A percentile compares a stretch with the other conserved stretches of the same genome.
Conservation (phyloP, 2,888 invertebrate species). For the Morpho deidamia region DNA sequence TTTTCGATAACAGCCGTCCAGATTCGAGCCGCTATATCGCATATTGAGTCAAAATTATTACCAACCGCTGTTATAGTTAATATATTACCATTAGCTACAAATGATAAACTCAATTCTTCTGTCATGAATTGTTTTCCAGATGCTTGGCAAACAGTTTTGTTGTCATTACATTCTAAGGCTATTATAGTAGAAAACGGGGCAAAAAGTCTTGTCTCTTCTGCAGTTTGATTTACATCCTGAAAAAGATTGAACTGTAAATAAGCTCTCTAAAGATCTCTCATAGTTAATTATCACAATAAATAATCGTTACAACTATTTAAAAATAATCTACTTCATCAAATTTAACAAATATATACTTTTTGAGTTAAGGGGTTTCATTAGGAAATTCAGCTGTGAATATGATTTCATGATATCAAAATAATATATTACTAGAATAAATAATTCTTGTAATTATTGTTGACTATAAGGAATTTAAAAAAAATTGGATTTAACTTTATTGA, state of each 20-base stretch:
- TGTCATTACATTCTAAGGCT: conserved; percentile 46
- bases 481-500: too few relatives aligned
- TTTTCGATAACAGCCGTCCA: conserved; percentile 40
- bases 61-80: conserved; percentile 41
- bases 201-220: conserved; percentile 45
- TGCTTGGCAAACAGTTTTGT: conserved; percentile 34
- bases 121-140: conserved; percentile 47
- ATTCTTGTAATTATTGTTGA: too few relatives aligned
- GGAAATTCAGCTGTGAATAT: too few relatives aligned
- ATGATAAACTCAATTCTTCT: conserved; percentile 38
- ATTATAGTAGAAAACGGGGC: conserved; percentile 48
- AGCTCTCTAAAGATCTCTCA: too few relatives aligned
- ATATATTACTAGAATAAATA: too few relatives aligned
- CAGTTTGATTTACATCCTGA: conserved; percentile 46
- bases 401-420: too few relatives aligned
- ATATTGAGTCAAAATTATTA: conserved; percentile 39
- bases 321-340: too few relatives aligned
- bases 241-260: conserved; percentile 22
- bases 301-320: too few relatives aligned
- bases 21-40: conserved; percentile 29
- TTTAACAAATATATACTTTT: too few relatives aligned
- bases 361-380: too few relatives aligned
- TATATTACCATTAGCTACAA: conserved; percentile 39
- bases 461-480: too few relatives aligned
- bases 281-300: too few relatives aligned